Evolutionary conservation across 1,140 invertebrate species (phyloP), one percentile per base, ranked within the genome.

Genomic region (Adoxophyes honmai): DNA sequence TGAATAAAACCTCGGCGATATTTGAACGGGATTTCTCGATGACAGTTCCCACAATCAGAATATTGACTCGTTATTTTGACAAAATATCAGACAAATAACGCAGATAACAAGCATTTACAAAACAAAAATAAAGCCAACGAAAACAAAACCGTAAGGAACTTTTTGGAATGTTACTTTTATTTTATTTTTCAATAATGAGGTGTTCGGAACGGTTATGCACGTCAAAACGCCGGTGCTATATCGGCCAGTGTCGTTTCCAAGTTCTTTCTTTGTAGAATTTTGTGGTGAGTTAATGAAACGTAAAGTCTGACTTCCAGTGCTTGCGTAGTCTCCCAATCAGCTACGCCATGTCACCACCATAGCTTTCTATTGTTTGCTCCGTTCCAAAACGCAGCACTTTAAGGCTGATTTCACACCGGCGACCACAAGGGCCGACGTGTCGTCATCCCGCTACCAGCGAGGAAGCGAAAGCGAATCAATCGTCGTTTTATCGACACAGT

Each of bases 401-500:
- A 52, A 66, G 63, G 66, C 53, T 61, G 62, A 72, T 74, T 72
- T 74, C 66, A 70, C 70, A 70, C 48, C 59, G 59, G 48, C 63
- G 67, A 79, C 64, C 72, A 70, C 73, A 53, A 85, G 79, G 81
- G 72, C 73, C 69, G 57, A 51, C 60, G 68, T 82, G 78, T 85
- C 74, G 84, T 81, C 84, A 87, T 39, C 62, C 37, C 59, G 62
- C 64, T 34, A 72, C n/a, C 67, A 65, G 56, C 55, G 73, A 64
- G 78, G 81, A 83, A 80, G 70, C 78, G 84, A 88, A 88, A 88
- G 84, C 84, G 84, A 78, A 81, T 83, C 78, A 76, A 83, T 81
- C 65, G 68, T 28, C 21, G 21, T 28, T 28, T 28, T 28, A 74
- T 79, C 66, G 66, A 70, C 58, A 55, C 61, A 58, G 68, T 76